A percentile compares a stretch with the other conserved stretches of the same genome.
Conservation (phyloP, 2,888 invertebrate genomes). For the Eremobia ochroleuca region DNA sequence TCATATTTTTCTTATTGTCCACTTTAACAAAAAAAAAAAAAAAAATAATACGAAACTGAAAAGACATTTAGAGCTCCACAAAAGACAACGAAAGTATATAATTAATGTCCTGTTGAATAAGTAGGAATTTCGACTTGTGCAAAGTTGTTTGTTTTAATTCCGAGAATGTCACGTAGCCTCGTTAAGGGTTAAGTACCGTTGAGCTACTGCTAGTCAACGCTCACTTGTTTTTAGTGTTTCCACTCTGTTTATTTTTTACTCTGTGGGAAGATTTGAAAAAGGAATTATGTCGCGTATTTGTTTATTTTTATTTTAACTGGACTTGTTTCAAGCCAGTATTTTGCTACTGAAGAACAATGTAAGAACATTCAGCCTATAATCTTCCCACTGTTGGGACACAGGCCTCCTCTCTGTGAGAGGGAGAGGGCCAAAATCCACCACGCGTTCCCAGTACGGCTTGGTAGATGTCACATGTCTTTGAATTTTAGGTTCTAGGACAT, state of each 20-base stretch:
- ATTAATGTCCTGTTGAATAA: constrained; percentile 72
- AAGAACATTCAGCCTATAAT: background rate
- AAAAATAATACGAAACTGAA: constrained; percentile 43
- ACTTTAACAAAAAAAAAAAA: constrained; percentile 15
- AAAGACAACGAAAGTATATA: constrained; percentile 71
- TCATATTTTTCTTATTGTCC: constrained; percentile 58
- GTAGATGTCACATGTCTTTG: background rate
- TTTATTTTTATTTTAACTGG: constrained; percentile 2
- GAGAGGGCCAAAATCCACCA: background rate
- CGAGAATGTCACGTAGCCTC: constrained; percentile 77
- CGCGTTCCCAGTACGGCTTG: background rate
- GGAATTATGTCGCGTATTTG: constrained; percentile 38
- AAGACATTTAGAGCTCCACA: constrained; percentile 62
- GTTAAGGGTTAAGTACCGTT: constrained; percentile 75
- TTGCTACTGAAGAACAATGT: background rate
- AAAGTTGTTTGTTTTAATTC: constrained; percentile 73
- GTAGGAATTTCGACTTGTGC: constrained; percentile 65
- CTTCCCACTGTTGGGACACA: background rate
- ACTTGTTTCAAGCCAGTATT: constrained; percentile 1
- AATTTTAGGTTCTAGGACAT: background rate
- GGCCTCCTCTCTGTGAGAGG: background rate
- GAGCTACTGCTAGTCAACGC: constrained; percentile 63
- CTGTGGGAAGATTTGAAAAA: constrained; percentile 54
- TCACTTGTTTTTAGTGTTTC: constrained; percentile 63
- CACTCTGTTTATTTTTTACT: constrained; percentile 63